Percentiles rank a stretch among this genome's conserved stretches.
Evolutionary conservation across 92 coral and sea anemone genomes (phyloP).

Genomic region (Bergia sp.): DNA sequence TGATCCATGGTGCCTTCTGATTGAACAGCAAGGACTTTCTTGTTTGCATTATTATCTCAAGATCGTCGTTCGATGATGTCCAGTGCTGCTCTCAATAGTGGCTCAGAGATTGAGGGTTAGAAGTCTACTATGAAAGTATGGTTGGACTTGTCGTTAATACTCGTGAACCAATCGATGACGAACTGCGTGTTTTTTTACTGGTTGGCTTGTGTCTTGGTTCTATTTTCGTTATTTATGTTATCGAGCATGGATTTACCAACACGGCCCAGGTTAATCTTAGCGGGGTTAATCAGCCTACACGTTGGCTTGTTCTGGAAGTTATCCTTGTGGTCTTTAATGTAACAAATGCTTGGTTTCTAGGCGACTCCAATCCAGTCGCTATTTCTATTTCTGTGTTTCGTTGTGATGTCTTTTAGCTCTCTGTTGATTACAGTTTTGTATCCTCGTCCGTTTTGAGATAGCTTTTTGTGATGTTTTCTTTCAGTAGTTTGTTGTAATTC

Average conservation of each 20-base stretch:
- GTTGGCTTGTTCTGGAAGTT: too few relatives aligned
- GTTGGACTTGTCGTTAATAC: constrained; percentile 25
- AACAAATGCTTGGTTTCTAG: too few relatives aligned
- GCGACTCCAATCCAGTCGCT: too few relatives aligned
- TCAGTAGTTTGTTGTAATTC: too few relatives aligned
- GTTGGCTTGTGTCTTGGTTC: background rate
- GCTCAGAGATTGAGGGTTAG: constrained; percentile 58
- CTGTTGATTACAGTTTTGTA: too few relatives aligned
- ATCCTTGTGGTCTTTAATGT: too few relatives aligned
- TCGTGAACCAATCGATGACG: constrained; percentile 56
- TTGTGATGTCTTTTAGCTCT: too few relatives aligned
- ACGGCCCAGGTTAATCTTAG: too few relatives aligned
- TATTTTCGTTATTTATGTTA: background rate
- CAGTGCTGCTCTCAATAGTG: constrained; percentile 37
- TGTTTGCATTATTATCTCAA: constrained; percentile 51
- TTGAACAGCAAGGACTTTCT: constrained; percentile 53
- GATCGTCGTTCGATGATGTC: constrained; percentile 26
- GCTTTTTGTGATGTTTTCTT: too few relatives aligned
- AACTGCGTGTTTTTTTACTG: constrained; percentile 36
- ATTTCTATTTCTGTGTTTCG: too few relatives aligned
- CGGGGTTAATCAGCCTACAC: too few relatives aligned
- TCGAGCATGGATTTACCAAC: constrained; percentile 22
- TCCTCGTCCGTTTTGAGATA: too few relatives aligned
- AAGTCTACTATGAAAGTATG: constrained; percentile 50
- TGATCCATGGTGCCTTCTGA: constrained; percentile 43